These are phyloP conservation scores for Eurytoma adleriae DNA, from an alignment of 2,888 invertebrate species.

Conservation along the genomic window DNA sequence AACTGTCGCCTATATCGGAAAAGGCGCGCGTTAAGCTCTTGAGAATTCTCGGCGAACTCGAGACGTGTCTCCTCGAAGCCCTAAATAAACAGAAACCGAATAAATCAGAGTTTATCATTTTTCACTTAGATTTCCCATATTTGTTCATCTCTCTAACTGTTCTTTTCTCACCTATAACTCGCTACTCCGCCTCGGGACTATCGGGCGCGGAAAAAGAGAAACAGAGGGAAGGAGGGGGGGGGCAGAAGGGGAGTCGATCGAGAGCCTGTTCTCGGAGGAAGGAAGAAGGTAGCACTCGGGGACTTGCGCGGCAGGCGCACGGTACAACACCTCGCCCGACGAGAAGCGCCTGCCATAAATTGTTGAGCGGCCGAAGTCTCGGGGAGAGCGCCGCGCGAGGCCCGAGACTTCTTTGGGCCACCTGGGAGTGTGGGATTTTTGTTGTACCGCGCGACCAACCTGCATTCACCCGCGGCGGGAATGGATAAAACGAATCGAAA, in stretches of 20 bases:
- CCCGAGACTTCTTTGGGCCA: constrained; percentile 53
- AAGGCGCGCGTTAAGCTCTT: not conserved
- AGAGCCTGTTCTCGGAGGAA: too few relatives aligned
- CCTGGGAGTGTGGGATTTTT: constrained; percentile 20
- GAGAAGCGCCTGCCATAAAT: constrained; percentile 73
- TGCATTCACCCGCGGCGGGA: not conserved
- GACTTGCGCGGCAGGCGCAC: constrained; percentile 58
- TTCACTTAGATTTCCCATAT: constrained; percentile 4
- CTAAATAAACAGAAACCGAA: constrained; percentile 20
- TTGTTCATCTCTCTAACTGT: constrained; percentile 34
- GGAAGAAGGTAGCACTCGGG: constrained; percentile 52
- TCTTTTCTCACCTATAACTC: constrained; percentile 27
- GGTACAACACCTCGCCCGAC: constrained; percentile 64
- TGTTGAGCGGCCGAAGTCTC: constrained; percentile 61
- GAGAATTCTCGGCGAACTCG: constrained; percentile 2
- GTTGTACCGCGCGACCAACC: not conserved
- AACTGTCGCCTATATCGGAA: too few relatives aligned
- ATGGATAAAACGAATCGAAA: constrained; percentile 44
- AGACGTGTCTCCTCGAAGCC: not conserved
- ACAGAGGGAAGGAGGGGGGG: constrained; percentile 55
- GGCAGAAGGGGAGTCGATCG: constrained; percentile 11
- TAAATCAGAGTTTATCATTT: constrained; percentile 35
- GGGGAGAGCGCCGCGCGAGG: constrained; percentile 36
- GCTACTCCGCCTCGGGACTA: constrained; percentile 52
- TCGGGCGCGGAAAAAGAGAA: constrained; percentile 56